These are phyloP conservation scores for Chloropsis hardwickii DNA, from an alignment of 2,113 vertebrate species.

Conservation along the genomic window DNA sequence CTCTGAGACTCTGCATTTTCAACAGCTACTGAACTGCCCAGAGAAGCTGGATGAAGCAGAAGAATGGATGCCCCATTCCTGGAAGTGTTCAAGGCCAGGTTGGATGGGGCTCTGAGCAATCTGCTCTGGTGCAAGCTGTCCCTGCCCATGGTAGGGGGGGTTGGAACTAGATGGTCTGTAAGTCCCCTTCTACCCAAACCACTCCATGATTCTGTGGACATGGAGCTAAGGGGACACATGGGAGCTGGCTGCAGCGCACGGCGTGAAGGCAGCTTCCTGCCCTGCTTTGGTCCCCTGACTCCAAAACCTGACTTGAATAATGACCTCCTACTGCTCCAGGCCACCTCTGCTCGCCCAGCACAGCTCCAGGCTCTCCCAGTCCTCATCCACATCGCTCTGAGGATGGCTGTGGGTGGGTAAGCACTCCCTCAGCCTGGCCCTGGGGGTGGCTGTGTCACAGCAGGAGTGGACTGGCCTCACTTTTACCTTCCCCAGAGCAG, in stretches of 20 bases:
- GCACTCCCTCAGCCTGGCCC: background rate
- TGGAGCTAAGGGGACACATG: background rate
- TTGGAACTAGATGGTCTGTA: background rate
- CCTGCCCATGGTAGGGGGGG: background rate
- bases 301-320: background rate
- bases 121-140: background rate
- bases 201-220: background rate
- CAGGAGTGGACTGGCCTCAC: background rate
- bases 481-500: background rate
- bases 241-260: background rate
- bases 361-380: background rate
- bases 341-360: background rate
- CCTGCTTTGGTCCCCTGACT: background rate
- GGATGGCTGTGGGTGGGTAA: background rate
- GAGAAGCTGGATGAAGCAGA: too few species aligned
- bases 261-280: background rate
- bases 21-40: background rate
- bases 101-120: background rate
- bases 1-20: background rate
- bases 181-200: background rate
- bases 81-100: background rate
- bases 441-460: background rate
- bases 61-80: background rate
- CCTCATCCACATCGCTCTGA: background rate
- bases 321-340: background rate